Evolutionary conservation across 2,888 invertebrate genomes (phyloP), one percentile per base, ranked within the genome.

Genomic region (Bombylius discolor): DNA sequence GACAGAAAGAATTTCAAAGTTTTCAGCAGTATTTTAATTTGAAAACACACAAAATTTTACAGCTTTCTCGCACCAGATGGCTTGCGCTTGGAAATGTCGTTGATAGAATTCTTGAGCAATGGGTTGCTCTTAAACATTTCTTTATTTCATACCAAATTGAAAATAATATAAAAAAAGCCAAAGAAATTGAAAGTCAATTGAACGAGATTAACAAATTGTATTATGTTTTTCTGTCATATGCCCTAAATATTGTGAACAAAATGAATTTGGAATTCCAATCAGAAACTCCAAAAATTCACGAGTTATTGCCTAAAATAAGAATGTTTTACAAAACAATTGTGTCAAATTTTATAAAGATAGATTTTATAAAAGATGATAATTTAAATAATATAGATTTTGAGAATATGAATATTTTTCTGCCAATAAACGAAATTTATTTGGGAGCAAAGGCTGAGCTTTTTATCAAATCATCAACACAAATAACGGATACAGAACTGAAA

Each of bases 201-300:
- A 36, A 36, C 36, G 36, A 36, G 36, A 39, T 50, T 34, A 50
- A 50, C 52, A 60, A 58, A 56, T 34, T 60, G 34, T 58, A 61
- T 59, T 59, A 57, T 46, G 34, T 42, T 23, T 60, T 59, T 60
- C 50, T 61, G 39, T 51, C 55, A 23, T 62, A 59, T 46, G 49
- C 57, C 49, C 48, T 58, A 36, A 54, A 54, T 32, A 56, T 61
- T n/a, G 53, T 62, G 14, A 60, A 61, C 48, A 56, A 53, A 49
- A 34, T 61, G 8, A 61, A 60, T 55, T 48, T 55, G 47, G 58
- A 60, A 55, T 61, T 57, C 54, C 58, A 58, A 45, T 55, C 52
- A 23, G 49, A 55, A 48, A 32, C 46, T 46, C 47, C 36, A 47
- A 56, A 57, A 55, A 54, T 61, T n/a, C 59, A 59, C 51, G 36